These are phyloP conservation scores for Aleiodes alternator DNA, from an alignment of 2,888 invertebrate species.

Conservation along the genomic window DNA sequence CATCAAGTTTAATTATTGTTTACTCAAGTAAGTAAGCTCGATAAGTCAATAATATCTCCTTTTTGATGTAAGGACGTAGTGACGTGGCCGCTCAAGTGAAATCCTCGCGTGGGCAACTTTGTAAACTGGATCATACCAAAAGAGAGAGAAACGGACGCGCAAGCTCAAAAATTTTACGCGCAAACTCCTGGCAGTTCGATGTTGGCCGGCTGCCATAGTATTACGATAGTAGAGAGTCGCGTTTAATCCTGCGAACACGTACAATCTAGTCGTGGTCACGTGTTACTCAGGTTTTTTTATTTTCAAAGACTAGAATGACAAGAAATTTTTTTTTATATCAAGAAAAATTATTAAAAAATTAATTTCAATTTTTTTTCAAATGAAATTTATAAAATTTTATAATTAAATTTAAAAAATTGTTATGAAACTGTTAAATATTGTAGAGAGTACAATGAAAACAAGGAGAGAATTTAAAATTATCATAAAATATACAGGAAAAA, in stretches of 20 bases:
- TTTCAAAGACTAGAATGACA: not conserved
- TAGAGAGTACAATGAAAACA: too few species aligned
- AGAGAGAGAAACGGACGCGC: constrained; percentile 48
- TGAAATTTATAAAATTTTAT: too few species aligned
- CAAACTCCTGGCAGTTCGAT: constrained; percentile 50
- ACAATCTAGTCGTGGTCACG: constrained; percentile 21
- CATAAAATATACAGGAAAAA: not conserved
- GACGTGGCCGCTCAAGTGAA: constrained; percentile 35
- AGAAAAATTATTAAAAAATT: too few species aligned
- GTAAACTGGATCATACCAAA: constrained; percentile 36
- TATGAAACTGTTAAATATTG: not conserved
- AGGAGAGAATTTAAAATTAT: too few species aligned
- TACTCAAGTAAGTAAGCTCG: constrained; percentile 28
- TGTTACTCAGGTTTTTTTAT: not conserved
- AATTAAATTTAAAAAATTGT: not conserved
- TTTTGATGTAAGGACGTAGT: constrained; percentile 37
- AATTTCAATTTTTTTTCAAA: too few species aligned
- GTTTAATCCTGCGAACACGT: constrained; percentile 42
- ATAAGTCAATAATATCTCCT: constrained; percentile 33
- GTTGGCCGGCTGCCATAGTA: constrained; percentile 39
- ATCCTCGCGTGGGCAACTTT: constrained; percentile 44
- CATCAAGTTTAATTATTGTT: constrained; percentile 19
- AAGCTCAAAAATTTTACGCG: constrained; percentile 57
- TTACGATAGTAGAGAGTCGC: constrained; percentile 38
- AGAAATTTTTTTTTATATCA: not conserved